Percentiles rank a stretch among this genome's conserved stretches.
These are phyloP conservation scores for Odocoileus virginianus DNA, from an alignment of 2,113 vertebrate species.

Conservation along the genomic window DNA sequence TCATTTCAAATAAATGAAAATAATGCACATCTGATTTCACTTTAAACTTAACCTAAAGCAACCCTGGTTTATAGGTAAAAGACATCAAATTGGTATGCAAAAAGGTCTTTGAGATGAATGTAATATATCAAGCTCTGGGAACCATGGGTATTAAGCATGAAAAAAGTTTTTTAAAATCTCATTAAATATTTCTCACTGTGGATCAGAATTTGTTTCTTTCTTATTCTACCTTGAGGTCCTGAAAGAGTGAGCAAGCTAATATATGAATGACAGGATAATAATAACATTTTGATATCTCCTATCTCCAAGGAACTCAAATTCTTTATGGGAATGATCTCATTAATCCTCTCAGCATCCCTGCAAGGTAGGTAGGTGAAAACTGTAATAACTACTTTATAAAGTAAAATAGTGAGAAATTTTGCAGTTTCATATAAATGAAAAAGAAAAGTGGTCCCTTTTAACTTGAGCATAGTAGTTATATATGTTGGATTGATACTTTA, in stretches of 20 bases:
- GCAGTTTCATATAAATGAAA: slow-evolving; percentile 21
- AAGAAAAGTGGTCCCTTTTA: slow-evolving; percentile 4
- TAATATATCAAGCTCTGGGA: slow-evolving; percentile 49
- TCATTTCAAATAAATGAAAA: slow-evolving; percentile 32
- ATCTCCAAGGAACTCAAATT: slow-evolving; percentile 50
- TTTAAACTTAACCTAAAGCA: slow-evolving; percentile 17
- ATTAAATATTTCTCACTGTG: slow-evolving; percentile 67
- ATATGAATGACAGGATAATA: slow-evolving; percentile 63
- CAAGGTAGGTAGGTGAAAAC: slow-evolving; percentile 23
- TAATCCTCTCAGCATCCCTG: slow-evolving; percentile 48
- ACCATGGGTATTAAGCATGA: slow-evolving; percentile 42
- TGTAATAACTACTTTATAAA: slow-evolving; percentile 53
- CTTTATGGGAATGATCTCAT: slow-evolving; percentile 60
- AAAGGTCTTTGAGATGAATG: slow-evolving; percentile 53
- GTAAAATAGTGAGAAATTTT: slow-evolving; percentile 35
- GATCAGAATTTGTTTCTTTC: slow-evolving; percentile 57
- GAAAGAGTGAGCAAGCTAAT: slow-evolving; percentile 50
- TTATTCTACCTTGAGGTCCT: slow-evolving; percentile 55
- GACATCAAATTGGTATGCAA: slow-evolving; percentile 38
- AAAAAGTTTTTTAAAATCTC: slow-evolving; percentile 33
- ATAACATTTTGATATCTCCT: slow-evolving; percentile 57
- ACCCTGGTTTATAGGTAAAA: slow-evolving; percentile 45
- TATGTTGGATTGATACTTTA: not conserved
- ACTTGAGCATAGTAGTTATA: not conserved
- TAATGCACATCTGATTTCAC: not conserved